These are phyloP conservation scores for Caenorhabditis tropicalis DNA, from an alignment of 1,140 invertebrate species.

Conservation along the genomic window DNA sequence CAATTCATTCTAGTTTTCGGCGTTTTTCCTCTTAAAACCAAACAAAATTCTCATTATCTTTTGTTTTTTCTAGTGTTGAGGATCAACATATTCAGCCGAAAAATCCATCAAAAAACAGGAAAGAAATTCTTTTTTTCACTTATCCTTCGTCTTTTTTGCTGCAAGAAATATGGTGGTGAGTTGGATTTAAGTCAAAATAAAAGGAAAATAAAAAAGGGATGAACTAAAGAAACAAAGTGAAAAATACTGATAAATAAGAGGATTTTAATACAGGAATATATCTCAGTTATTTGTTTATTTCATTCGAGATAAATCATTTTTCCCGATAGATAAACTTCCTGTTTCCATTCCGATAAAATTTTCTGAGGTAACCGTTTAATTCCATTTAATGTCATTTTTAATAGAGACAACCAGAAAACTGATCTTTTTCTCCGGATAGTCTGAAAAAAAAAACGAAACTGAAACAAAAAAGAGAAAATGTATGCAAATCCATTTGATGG, in stretches of 20 bases:
- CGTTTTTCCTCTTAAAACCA: background rate
- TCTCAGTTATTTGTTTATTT: too few relatives aligned
- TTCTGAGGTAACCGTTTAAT: too few relatives aligned
- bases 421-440: background rate
- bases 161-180: slow-evolving; percentile 23
- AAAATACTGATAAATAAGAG: background rate
- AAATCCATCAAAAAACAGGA: background rate
- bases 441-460: background rate
- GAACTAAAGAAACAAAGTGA: too few relatives aligned
- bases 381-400: too few relatives aligned
- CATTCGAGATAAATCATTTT: too few relatives aligned
- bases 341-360: too few relatives aligned
- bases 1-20: background rate
- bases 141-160: background rate
- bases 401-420: too few relatives aligned
- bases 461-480: background rate
- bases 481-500: background rate
- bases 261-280: background rate
- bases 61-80: background rate
- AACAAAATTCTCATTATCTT: background rate
- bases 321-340: too few relatives aligned
- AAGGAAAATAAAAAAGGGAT: background rate
- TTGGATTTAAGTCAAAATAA: background rate
- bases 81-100: background rate
- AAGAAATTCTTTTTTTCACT: background rate